phyloP scores from a whole-genome alignment of 2,888 invertebrate genomes.

The Drosophila suboccidentalis region DNA sequence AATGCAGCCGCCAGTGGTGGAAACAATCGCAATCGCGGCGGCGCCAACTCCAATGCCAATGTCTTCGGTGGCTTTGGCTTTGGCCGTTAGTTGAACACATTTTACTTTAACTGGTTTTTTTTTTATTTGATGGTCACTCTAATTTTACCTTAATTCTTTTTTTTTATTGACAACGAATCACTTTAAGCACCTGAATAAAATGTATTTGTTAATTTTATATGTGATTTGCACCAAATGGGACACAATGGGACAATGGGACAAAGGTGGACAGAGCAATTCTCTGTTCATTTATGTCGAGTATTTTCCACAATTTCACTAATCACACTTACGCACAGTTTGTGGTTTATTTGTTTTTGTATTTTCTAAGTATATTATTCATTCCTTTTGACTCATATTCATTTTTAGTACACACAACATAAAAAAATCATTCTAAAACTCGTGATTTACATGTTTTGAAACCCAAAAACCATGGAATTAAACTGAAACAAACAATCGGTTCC shows the following conservation, averaged over 20 bases:
- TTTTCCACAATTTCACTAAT: background rate
- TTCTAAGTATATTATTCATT: background rate
- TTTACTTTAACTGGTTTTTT: background rate
- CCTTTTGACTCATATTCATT: background rate
- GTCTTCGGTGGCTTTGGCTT: conserved; percentile 60
- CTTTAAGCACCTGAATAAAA: conserved; percentile 58
- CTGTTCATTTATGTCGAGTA: background rate
- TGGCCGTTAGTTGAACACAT: conserved; percentile 59
- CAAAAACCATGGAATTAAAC: no score
- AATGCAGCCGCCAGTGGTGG: conserved; percentile 36
- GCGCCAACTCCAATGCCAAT: conserved; percentile 55
- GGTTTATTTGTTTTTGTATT: background rate
- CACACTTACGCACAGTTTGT: background rate
- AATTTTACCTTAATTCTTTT: conserved; percentile 15
- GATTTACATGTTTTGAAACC: no score
- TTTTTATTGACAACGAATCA: conserved; percentile 44
- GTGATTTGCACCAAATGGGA: conserved; percentile 15
- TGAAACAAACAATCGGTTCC: no score
- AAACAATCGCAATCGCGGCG: conserved; percentile 21
- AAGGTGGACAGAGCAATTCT: background rate
- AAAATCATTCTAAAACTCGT: background rate
- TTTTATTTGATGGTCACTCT: conserved; percentile 18
- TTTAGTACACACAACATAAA: background rate
- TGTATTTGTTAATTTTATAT: conserved; percentile 57
- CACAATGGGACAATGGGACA: no score